Conservation (phyloP, 2,797 vertebrate species). For the Melopsittacus undulatus region DNA sequence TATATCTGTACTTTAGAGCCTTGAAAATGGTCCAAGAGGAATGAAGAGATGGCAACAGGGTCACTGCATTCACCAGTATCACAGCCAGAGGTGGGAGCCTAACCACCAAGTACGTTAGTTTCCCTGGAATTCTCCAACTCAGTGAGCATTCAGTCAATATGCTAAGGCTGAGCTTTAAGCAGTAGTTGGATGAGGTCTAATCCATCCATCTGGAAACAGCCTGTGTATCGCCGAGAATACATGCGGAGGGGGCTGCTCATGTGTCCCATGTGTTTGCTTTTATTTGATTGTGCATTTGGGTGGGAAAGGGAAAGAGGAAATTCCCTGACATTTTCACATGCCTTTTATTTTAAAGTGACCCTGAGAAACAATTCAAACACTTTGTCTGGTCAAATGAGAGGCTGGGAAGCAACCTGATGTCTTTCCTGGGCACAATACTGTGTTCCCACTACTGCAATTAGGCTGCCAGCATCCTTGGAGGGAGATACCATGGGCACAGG, state of each 20-base stretch:
- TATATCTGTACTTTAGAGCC: neutral
- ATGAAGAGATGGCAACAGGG: neutral
- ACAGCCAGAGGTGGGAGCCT: neutral
- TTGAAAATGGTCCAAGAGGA: neutral
- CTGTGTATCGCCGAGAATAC: neutral
- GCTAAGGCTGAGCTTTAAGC: neutral
- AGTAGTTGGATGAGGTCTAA: constrained; percentile 36
- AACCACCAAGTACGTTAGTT: neutral
- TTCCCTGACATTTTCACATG: constrained; percentile 64
- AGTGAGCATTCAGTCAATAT: neutral
- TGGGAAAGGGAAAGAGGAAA: constrained; percentile 60
- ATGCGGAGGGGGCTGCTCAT: constrained; percentile 6
- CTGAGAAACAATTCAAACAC: constrained; percentile 49
- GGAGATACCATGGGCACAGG: neutral
- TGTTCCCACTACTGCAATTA: neutral
- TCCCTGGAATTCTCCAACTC: neutral
- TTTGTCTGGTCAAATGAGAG: constrained; percentile 7
- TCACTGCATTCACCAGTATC: neutral
- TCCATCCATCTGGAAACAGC: constrained; percentile 54
- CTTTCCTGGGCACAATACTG: neutral
- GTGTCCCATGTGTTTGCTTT: constrained; percentile 63
- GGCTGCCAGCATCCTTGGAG: neutral
- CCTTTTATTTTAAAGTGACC: constrained; percentile 33
- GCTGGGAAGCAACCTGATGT: neutral
- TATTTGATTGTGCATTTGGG: constrained; percentile 65